Conservation (phyloP, 1,140 invertebrate species). For the Hylaeus anthracinus region DNA sequence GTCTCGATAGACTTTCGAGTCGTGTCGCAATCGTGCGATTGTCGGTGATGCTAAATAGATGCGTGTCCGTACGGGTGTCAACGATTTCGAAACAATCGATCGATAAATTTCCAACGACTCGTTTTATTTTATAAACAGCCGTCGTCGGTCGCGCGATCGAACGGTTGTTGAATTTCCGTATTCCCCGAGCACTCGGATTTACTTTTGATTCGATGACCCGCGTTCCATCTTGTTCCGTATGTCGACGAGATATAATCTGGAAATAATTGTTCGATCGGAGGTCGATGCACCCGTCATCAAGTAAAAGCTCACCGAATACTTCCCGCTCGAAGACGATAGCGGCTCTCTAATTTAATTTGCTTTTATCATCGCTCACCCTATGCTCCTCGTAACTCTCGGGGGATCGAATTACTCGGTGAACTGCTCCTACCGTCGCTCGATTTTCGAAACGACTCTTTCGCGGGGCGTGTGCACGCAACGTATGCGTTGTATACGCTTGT, state of each 20-base stretch:
- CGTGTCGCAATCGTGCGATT: too few relatives aligned
- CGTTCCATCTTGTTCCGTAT: neutral
- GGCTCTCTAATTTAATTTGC: constrained; percentile 38
- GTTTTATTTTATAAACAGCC: neutral
- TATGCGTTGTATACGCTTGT: too few relatives aligned
- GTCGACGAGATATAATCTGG: neutral
- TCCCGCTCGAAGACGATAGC: constrained; percentile 3
- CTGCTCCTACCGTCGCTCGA: neutral
- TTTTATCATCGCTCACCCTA: constrained; percentile 14
- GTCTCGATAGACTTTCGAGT: neutral
- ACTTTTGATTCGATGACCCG: neutral
- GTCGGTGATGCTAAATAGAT: too few relatives aligned
- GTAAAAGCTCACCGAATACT: constrained; percentile 8
- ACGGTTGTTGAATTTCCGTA: neutral
- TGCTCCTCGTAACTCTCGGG: neutral
- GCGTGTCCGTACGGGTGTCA: too few relatives aligned
- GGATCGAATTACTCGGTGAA: neutral
- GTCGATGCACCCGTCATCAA: constrained; percentile 11
- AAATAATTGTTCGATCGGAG: constrained; percentile 38
- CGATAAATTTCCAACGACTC: constrained; percentile 8
- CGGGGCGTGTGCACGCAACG: neutral
- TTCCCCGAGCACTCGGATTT: neutral
- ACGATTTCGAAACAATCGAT: neutral
- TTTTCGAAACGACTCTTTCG: constrained; percentile 14
- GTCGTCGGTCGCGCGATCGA: neutral